phyloP scores from a whole-genome alignment of 2,113 vertebrate species.

The Pontoporia blainvillei region DNA sequence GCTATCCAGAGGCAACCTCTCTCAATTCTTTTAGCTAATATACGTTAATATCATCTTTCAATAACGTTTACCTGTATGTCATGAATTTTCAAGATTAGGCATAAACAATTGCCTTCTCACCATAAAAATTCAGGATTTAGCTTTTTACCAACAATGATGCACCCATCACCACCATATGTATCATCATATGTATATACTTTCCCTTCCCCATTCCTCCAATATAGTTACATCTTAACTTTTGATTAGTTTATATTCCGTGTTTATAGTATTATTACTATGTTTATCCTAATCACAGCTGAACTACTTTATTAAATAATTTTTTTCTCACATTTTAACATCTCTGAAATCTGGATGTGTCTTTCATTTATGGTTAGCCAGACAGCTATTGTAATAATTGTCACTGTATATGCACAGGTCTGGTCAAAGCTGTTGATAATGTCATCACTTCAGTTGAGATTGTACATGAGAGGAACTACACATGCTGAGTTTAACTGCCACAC shows the following conservation, averaged over 20 bases:
- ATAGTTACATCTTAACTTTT: not conserved
- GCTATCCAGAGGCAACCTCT: not conserved
- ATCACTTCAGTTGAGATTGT: not conserved
- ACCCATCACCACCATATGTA: not conserved
- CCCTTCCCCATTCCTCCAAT: not conserved
- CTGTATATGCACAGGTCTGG: not conserved
- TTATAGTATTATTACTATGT: not conserved
- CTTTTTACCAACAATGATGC: not conserved
- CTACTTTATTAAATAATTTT: not conserved
- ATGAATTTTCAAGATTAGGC: not conserved
- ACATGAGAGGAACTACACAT: not conserved
- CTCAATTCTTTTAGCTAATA: not conserved
- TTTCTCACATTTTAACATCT: not conserved
- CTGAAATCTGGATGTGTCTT: not conserved
- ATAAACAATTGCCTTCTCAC: not conserved
- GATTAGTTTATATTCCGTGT: not conserved
- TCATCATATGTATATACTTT: not conserved
- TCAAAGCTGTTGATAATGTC: not conserved
- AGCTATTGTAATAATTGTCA: not conserved
- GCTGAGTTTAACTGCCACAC: not conserved
- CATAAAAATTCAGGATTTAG: not conserved
- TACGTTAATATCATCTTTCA: not conserved
- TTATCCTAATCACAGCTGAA: not conserved
- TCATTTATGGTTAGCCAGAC: not conserved
- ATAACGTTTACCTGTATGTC: not conserved